phyloP scores from a whole-genome alignment of 2,113 vertebrate species.

The Forbesichthys papilliferus region DNA sequence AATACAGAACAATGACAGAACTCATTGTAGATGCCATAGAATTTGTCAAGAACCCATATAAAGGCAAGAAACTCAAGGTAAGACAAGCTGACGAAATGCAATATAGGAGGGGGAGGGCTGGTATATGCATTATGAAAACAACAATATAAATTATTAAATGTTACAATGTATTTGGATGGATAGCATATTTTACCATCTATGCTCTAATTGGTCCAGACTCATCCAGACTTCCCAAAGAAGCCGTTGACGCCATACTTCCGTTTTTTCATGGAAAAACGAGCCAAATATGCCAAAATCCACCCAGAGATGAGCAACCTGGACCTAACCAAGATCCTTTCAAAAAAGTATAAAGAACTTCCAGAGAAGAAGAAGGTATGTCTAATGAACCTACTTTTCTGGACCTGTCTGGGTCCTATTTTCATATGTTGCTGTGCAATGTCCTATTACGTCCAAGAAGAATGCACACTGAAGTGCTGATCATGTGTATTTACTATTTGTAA shows the following conservation, averaged over 20 bases:
- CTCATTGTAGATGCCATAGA: conserved; percentile 78
- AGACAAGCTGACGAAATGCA: background rate
- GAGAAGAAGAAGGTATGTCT: conserved; percentile 78
- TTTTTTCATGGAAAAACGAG: conserved; percentile 83
- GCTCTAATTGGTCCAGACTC: conserved; percentile 63
- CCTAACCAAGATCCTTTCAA: conserved; percentile 82
- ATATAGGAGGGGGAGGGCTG: too few relatives aligned
- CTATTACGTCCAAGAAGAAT: too few relatives aligned
- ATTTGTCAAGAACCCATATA: conserved; percentile 81
- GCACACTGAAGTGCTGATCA: too few relatives aligned
- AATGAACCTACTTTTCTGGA: background rate
- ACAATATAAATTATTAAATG: too few relatives aligned
- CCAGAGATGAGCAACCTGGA: conserved; percentile 84
- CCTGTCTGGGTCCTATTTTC: background rate
- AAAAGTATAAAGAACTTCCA: conserved; percentile 82
- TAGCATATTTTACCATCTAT: too few relatives aligned
- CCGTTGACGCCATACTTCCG: conserved; percentile 81
- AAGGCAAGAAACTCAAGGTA: conserved; percentile 83
- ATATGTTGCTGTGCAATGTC: too few relatives aligned
- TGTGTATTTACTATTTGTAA: too few relatives aligned
- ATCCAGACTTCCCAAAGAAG: conserved; percentile 83
- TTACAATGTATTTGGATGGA: too few relatives aligned
- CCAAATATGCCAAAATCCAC: conserved; percentile 83
- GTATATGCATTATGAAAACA: too few relatives aligned
- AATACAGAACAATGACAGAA: conserved; percentile 81